Evolutionary conservation across 2,113 vertebrate genomes (phyloP).

Genomic region (Ondatra zibethicus): DNA sequence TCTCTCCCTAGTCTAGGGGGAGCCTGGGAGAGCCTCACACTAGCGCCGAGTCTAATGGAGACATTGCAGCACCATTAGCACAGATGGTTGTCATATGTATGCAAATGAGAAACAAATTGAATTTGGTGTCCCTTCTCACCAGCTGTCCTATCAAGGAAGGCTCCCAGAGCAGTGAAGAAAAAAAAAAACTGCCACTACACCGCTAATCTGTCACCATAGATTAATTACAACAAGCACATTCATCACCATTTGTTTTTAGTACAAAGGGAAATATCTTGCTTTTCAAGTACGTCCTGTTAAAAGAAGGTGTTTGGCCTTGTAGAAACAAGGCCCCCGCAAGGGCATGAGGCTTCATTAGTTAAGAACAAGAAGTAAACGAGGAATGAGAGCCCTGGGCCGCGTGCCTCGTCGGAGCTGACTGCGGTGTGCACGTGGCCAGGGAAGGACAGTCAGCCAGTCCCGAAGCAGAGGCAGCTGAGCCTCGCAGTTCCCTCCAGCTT

Average conservation of each 20-base stretch:
- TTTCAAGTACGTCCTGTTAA: constrained; percentile 82
- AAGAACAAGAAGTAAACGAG: constrained; percentile 39
- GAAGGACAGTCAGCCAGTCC: neutral
- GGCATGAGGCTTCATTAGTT: constrained; percentile 82
- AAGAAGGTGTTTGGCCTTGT: constrained; percentile 77
- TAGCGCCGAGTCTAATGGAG: constrained; percentile 93
- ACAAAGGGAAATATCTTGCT: constrained; percentile 87
- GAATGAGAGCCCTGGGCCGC: neutral
- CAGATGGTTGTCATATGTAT: constrained; percentile 99
- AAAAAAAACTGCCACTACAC: constrained; percentile 78
- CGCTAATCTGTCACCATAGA: constrained; percentile 90
- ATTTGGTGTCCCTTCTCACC: constrained; percentile 94
- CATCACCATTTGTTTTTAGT: constrained; percentile 92
- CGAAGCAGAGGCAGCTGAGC: neutral
- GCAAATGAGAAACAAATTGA: constrained; percentile 98
- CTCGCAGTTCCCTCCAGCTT: neutral
- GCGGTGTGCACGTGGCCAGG: accelerated
- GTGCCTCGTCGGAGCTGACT: accelerated
- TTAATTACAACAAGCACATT: constrained; percentile 94
- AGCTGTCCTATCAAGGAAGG: constrained; percentile 94
- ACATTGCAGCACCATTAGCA: constrained; percentile 94
- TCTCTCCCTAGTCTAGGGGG: constrained; percentile 79
- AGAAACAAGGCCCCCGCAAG: constrained; percentile 75
- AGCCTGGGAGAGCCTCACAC: constrained; percentile 80
- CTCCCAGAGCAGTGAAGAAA: constrained; percentile 84